phyloP scores from a whole-genome alignment of 2,888 invertebrate genomes.

The Metopia argyrocephala region DNA sequence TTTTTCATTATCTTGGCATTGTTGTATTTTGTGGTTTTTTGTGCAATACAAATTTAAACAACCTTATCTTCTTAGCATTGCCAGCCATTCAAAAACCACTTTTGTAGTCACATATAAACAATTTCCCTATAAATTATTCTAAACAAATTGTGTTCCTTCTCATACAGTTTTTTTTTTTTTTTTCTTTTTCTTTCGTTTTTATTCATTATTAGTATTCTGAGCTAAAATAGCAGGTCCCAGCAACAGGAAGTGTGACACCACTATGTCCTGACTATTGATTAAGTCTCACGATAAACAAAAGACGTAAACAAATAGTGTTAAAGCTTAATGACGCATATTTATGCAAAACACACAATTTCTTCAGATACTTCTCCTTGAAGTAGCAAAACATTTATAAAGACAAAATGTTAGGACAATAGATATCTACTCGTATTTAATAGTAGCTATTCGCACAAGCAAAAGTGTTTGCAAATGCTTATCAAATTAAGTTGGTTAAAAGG shows the following conservation, averaged over 20 bases:
- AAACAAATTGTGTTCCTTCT: slow-evolving; percentile 45
- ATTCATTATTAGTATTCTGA: slow-evolving; percentile 15
- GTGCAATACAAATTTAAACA: slow-evolving; percentile 23
- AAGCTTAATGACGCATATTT: slow-evolving; percentile 62
- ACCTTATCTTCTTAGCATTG: slow-evolving; percentile 30
- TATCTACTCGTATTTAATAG: too few species aligned
- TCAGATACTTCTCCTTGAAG: slow-evolving; percentile 1
- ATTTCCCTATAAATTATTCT: slow-evolving; percentile 50
- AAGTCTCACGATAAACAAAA: slow-evolving; percentile 61
- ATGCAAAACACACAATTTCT: slow-evolving; percentile 54
- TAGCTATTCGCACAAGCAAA: slow-evolving; percentile 19
- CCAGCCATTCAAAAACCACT: neutral
- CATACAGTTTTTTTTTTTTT: slow-evolving; percentile 16
- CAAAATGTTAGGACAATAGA: neutral
- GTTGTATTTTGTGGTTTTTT: neutral
- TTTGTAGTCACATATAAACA: slow-evolving; percentile 19
- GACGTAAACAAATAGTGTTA: slow-evolving; percentile 62
- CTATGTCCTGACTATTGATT: slow-evolving; percentile 61
- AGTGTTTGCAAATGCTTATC: slow-evolving; percentile 29
- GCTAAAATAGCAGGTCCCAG: slow-evolving; percentile 30
- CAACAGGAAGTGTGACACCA: slow-evolving; percentile 61
- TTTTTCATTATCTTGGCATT: neutral
- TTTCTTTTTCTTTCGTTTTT: neutral
- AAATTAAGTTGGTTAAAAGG: slow-evolving; percentile 15
- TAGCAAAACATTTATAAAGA: neutral